Evolutionary conservation across 2,888 invertebrate genomes (phyloP).

Genomic region (Eumacrocentrus americanus): DNA sequence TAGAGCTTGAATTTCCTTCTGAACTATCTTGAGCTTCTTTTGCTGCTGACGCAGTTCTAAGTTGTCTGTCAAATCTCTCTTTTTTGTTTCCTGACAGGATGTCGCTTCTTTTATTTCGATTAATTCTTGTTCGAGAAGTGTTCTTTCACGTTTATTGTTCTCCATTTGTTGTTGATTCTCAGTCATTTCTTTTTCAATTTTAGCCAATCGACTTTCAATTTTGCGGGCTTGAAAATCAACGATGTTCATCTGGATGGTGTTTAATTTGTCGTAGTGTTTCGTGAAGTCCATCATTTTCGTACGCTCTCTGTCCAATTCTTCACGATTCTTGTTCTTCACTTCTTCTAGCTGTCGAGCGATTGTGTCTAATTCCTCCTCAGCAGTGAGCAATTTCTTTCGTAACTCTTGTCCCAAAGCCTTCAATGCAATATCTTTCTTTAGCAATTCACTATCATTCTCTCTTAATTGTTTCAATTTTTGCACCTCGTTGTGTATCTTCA

Average conservation of each 20-base stretch:
- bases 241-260: conserved; percentile 66
- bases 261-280: conserved; percentile 64
- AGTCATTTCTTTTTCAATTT: conserved; percentile 57
- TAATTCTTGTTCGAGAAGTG: conserved; percentile 61
- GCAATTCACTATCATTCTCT: conserved; percentile 61
- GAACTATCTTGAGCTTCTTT: conserved; percentile 50
- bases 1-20: conserved; percentile 50
- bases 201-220: conserved; percentile 60
- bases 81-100: conserved; percentile 46
- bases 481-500: conserved; percentile 70
- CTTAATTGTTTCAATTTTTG: conserved; percentile 63
- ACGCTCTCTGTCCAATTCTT: conserved; percentile 60
- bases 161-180: conserved; percentile 60
- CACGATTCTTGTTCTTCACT: conserved; percentile 54
- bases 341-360: conserved; percentile 61
- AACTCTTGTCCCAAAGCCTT: conserved; percentile 52
- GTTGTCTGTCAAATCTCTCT: conserved; percentile 52
- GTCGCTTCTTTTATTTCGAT: conserved; percentile 48
- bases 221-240: conserved; percentile 66
- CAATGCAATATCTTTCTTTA: conserved; percentile 49
- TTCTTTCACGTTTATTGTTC: conserved; percentile 64
- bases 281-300: conserved; percentile 60
- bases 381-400: conserved; percentile 41
- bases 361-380: conserved; percentile 60
- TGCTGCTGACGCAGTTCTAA: conserved; percentile 43